Percentiles rank a stretch among this genome's conserved stretches.
These are phyloP conservation scores for Nasonia oneida DNA, from an alignment of 2,888 invertebrate species.

Conservation along the genomic window DNA sequence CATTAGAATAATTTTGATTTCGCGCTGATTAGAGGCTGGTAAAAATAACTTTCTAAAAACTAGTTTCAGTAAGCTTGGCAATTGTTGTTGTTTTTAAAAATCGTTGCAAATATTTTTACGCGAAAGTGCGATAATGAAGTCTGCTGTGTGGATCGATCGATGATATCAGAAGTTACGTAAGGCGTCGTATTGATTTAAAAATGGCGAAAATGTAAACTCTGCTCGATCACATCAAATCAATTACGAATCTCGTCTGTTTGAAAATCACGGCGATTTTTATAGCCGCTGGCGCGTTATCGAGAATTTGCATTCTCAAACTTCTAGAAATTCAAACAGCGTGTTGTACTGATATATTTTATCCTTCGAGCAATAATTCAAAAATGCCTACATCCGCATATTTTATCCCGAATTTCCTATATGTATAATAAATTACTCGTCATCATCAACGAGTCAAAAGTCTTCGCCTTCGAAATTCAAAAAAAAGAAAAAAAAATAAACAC, in stretches of 20 bases:
- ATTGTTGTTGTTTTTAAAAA: background rate
- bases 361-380: too few relatives aligned
- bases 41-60: too few relatives aligned
- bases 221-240: conserved; percentile 8
- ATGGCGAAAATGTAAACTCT: background rate
- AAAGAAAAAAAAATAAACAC: too few relatives aligned
- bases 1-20: conserved; percentile 32
- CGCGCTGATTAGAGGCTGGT: background rate
- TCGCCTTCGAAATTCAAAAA: too few relatives aligned
- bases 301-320: background rate
- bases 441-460: too few relatives aligned
- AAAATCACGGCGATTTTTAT: background rate
- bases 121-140: background rate
- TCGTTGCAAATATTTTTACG: background rate
- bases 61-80: too few relatives aligned
- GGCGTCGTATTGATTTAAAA: background rate
- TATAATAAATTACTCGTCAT: too few relatives aligned
- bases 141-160: background rate
- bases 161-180: conserved; percentile 38
- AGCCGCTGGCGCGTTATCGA: background rate
- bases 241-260: conserved; percentile 2
- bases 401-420: too few relatives aligned
- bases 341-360: background rate
- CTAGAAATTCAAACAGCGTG: background rate
- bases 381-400: too few relatives aligned